phyloP scores from a whole-genome alignment of 2,797 vertebrate genomes.

The Xiphorhynchus erythropygius region DNA sequence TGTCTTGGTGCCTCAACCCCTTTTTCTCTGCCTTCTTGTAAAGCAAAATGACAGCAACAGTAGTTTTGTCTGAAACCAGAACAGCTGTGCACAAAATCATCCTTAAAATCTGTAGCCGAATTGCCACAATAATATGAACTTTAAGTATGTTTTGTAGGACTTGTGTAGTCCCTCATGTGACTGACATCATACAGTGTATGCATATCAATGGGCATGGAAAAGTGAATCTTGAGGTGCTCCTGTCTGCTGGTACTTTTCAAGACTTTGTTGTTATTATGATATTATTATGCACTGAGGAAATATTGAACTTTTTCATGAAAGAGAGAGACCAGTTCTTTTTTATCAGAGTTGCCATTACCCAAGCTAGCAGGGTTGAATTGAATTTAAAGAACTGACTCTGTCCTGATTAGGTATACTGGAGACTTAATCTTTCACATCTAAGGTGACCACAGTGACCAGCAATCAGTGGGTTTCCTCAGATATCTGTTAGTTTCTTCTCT shows the following conservation, averaged over 20 bases:
- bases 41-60: not conserved
- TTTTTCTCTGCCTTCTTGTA: not conserved
- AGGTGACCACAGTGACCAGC: not conserved
- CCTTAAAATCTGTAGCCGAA: not conserved
- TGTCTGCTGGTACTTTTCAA: not conserved
- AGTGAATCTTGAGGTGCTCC: not conserved
- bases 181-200: fast-evolving
- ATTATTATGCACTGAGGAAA: not conserved
- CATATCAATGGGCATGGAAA: fast-evolving
- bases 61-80: not conserved
- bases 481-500: not conserved
- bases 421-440: not conserved
- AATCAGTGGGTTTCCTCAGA: not conserved
- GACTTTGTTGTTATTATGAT: not conserved
- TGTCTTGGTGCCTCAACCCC: not conserved
- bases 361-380: not conserved
- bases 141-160: not conserved
- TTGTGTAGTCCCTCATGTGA: fast-evolving
- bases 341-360: not conserved
- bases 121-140: not conserved
- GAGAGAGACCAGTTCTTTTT: not conserved
- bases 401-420: not conserved
- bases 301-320: not conserved
- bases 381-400: not conserved
- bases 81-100: not conserved